Evolutionary conservation across 2,797 vertebrate genomes (phyloP), one percentile per base, ranked within the genome.

Genomic region (Phylloscopus collybita): DNA sequence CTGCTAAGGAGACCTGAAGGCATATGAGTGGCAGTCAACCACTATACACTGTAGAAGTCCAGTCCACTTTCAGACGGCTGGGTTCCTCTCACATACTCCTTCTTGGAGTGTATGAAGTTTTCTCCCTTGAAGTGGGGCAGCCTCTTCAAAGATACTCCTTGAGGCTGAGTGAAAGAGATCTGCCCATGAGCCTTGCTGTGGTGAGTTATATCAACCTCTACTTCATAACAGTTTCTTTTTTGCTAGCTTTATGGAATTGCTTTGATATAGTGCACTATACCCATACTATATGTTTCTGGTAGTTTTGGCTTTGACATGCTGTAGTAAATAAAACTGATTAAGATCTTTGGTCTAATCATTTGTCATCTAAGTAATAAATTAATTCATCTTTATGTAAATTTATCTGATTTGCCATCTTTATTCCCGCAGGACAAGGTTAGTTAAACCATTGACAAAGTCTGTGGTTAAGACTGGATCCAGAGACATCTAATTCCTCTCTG

Each of bases 401-500:
- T 45, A 61, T 47, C 40, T 38, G n/a, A 45, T 60, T 67, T 61
- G 16, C 16, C 54, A 61, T 47, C 13, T 14, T 61, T 54, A 53
- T n/a, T 47, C 23, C 16, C 6, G 16, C 0, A 0, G 5, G 11
- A 15, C 9, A 47, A 45, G 25, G 25, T 47, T 42, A 34, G 11
- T 49, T 15, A 15, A 30, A 49, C 11, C 9, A 34, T 18, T 62
- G 29, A 54, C 30, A 54, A 86, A 78, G 17, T 42, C 42, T 56
- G 17, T 8, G 20, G 7, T 45, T 62, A 30, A 30, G 9, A 70
- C 8, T 49, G 34, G 9, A 34, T 54, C 13, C 30, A 49, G 6
- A 15, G 34, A 30, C 16, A 26, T 1, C 8, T 34, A 34, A 42
- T 34, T 42, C 8, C 17, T 78, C 34, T 62, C 34, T 36, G 26